Evolutionary conservation across 1,140 invertebrate genomes (phyloP), one percentile per base, ranked within the genome.

Genomic region (Drosophila novamexicana): DNA sequence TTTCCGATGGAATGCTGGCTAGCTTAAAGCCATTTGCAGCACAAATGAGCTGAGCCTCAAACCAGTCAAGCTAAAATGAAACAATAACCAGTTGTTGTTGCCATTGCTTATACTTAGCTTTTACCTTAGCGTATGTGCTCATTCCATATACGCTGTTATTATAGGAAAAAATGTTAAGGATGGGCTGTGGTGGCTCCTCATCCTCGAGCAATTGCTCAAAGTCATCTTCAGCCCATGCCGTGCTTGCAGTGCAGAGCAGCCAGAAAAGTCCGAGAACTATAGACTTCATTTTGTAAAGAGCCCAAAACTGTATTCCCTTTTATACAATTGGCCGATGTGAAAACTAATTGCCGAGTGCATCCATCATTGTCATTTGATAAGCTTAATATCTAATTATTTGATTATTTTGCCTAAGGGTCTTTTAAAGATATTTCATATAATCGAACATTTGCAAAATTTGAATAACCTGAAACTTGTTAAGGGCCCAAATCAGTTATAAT

Each of bases 351-450:
- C 42, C 9, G 2, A 4, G 6, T n/a, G 8, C 50, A 70, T 63
- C 40, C 49, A 70, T 70, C 58, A 70, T 32, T 70, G 67, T 62
- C 66, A 62, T 34, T 32, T 22, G 64, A 50, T 67, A 58, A 58
- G 52, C 9, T 8, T 4, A 2, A 37, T 3, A 18, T 18, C 34
- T 6, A 47, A 29, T 29, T 29, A 29, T 29, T 29, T 29, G 22
- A 29, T 29, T 29, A 29, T 5, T 29, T 3, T 22, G 2, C 22
- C 3, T 22, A 22, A 22, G 22, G 22, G 22, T 22, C 22, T 22
- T 3, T 22, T 22, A 22, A 22, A 22, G 22, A 22, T 22, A 22
- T 22, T 22, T 22, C 3, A 22, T 0, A 22, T 22, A 3, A 22
- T 22, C 22, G 22, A 22, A 22, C 22, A 22, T 18, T 22, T 29